Evolutionary conservation across 1,140 invertebrate genomes (phyloP), one percentile per base, ranked within the genome.

Genomic region (Eufriesea mexicana): DNA sequence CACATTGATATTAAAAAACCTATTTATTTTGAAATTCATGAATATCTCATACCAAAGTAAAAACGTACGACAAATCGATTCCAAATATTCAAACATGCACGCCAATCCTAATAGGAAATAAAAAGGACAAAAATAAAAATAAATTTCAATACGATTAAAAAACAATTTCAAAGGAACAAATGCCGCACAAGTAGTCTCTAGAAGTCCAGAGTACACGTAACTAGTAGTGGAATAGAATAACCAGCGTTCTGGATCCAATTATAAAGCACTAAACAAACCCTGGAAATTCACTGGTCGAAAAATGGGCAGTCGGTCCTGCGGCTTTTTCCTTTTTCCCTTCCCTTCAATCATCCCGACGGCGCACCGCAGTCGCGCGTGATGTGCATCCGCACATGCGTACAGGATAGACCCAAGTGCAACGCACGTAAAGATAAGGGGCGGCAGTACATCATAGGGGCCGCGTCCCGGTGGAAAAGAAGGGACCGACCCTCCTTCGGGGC

Each of bases 281-380:
- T 10, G 62, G 4, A 23, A 54, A 45, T 28, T 20, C 25, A 14
- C 14, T 9, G 55, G 47, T 25, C 66, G 62, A 78, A 78, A 71
- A 70, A 78, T 83, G 18, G 35, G 14, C 62, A 14, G 64, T n/a
- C 20, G 16, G 23, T 4, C 25, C 16, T 12, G 14, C 35, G 54
- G 5, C 20, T 35, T 42, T 28, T 49, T 28, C 57, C 47, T 16
- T 66, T 81, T 73, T 76, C 16, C 64, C 45, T n/a, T 62, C 68
- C 47, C 61, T 62, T 85, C 86, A 61, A 87, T 85, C 79, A 59
- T 83, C 72, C 57, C 62, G 71, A 57, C 66, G 71, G 59, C 86
- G 49, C 76, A 90, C 88, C 88, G 89, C 72, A 88, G 64, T 67
- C 55, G 78, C 62, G 89, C 89, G 91, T 91, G 90, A 89, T 85